Conservation (phyloP, 35 echinoderm and acorn worm genomes). For the Diadema setosum region DNA sequence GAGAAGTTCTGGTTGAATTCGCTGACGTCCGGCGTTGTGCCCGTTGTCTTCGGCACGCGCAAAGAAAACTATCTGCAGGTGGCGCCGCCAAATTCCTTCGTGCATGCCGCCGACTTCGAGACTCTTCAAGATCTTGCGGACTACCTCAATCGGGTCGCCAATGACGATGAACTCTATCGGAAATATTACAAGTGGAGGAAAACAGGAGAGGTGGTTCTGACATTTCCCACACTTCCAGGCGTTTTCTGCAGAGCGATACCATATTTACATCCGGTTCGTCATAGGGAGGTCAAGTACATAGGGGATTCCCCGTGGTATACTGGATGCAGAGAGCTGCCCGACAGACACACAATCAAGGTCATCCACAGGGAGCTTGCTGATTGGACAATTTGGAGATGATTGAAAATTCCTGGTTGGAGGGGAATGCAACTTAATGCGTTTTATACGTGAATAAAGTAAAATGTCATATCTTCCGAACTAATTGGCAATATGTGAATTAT, state of each 20-base stretch:
- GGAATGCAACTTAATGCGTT: no score
- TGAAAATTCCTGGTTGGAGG: no score
- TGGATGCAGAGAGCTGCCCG: no score
- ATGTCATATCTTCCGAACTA: no score
- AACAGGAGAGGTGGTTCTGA: neutral
- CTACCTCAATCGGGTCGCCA: neutral
- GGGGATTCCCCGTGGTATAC: neutral
- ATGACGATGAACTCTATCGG: neutral
- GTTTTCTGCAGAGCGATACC: conserved; percentile 25
- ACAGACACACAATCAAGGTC: no score
- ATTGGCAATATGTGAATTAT: no score
- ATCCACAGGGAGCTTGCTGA: no score
- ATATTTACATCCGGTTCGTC: neutral
- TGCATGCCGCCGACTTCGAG: conserved; percentile 15
- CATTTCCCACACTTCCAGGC: neutral
- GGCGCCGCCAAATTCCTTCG: conserved; percentile 52
- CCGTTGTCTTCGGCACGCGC: conserved; percentile 36
- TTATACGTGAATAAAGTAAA: no score
- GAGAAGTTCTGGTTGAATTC: conserved; percentile 38
- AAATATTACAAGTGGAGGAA: conserved; percentile 34
- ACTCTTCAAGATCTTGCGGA: neutral
- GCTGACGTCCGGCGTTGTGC: neutral
- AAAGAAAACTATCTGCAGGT: conserved; percentile 27
- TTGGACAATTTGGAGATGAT: no score
- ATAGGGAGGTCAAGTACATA: neutral